Evolutionary conservation across 2,797 vertebrate genomes (phyloP), one percentile per base, ranked within the genome.

Genomic region (Gymnopithys bicolor): DNA sequence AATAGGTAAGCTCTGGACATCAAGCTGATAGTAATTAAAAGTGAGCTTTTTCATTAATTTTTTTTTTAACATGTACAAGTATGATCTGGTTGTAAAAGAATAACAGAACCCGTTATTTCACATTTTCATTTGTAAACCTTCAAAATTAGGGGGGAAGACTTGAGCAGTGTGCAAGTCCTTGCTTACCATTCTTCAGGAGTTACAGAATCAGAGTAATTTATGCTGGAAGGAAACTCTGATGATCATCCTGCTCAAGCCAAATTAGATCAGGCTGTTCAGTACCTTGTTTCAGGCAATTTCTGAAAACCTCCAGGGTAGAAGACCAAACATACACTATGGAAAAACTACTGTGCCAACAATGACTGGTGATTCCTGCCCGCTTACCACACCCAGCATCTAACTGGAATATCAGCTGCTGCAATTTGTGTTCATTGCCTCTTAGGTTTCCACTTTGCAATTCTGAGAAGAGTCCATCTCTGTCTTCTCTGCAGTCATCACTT

Each of bases 371-470:
- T 66, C 33, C 28, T 1, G 3, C 37, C 37, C 13, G 27, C 28
- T 35, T 16, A 22, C 1, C 10, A 3, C 0, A 12, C 11, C 30
- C 48, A 28, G 32, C 13, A 3, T 49, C 7, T 76, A 28, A 53
- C 1, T 80, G 48, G 25, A 58, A 49, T 49, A 53, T 46, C 30
- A 73, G 2, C 39, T 53, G 13, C 37, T 58, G 39, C 7, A 66
- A 16, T 73, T 69, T 19, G 7, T 49, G 8, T 49, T 75, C 11
- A 10, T 12, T 68, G 13, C 6, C 25, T 78, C 28, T 91, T 45
- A 27, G 22, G 18, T 41, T 56, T 89, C 76, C 19, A 9, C 19
- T 53, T 17, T 23, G 12, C 30, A 49, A 14, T 53, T 89, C 55
- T 53, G 51, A 35, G 37, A 60, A 45, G 32, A 84, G 8, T 43